A percentile compares a stretch with the other conserved stretches of the same genome.
These are phyloP conservation scores for Eidolon dupreanum DNA, from an alignment of 2,797 vertebrate genomes.

Conservation along the genomic window DNA sequence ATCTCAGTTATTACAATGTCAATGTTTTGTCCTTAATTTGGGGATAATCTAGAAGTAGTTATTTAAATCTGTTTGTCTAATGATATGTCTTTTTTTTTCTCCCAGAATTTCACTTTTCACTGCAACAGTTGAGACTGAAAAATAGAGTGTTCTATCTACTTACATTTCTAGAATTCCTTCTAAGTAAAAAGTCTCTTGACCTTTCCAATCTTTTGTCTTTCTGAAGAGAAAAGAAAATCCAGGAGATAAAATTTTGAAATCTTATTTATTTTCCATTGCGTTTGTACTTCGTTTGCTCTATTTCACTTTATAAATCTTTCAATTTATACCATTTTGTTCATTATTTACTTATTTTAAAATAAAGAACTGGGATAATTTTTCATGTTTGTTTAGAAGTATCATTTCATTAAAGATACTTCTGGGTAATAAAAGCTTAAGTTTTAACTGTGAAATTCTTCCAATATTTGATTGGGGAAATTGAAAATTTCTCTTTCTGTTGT, in stretches of 20 bases:
- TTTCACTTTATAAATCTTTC: not conserved
- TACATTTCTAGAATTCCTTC: conserved; percentile 66
- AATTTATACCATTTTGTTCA: not conserved
- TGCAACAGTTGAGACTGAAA: not conserved
- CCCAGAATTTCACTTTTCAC: not conserved
- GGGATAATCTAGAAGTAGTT: not conserved
- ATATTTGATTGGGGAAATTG: not conserved
- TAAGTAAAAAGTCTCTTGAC: conserved; percentile 46
- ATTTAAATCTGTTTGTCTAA: not conserved
- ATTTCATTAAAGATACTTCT: conserved; percentile 18
- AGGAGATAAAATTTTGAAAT: not conserved
- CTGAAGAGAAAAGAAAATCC: not conserved
- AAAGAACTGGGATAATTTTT: not conserved
- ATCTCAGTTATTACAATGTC: not conserved
- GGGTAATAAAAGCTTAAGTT: not conserved
- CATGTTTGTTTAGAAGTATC: not conserved
- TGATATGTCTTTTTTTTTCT: not conserved
- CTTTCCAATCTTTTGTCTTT: conserved; percentile 5
- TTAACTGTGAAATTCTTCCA: not conserved
- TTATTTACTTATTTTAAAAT: conserved; percentile 19
- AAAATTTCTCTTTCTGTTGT: not conserved
- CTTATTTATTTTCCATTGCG: not conserved
- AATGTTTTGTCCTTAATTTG: not conserved
- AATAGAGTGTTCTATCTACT: not conserved
- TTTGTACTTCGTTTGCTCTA: not conserved